phyloP scores from a whole-genome alignment of 2,113 vertebrate species.

The Leiothrix lutea region DNA sequence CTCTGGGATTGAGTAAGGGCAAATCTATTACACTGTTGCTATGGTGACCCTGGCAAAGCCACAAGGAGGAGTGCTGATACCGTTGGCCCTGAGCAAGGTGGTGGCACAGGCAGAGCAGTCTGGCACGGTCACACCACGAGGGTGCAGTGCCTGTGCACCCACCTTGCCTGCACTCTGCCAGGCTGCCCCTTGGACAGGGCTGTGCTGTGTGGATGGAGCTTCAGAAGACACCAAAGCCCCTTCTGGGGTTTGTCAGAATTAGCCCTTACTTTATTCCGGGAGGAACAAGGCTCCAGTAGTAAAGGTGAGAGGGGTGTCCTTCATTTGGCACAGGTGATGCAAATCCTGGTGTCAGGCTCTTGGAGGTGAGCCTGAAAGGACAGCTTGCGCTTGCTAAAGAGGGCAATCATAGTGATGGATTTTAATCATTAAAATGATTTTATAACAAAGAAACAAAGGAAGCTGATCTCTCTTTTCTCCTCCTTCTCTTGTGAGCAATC shows the following conservation, averaged over 20 bases:
- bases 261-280: conserved; percentile 28
- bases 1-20: conserved; percentile 90
- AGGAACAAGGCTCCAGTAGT: conserved; percentile 16
- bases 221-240: background rate
- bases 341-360: background rate
- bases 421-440: conserved; percentile 67
- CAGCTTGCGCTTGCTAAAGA: background rate
- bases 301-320: background rate
- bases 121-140: background rate
- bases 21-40: conserved; percentile 92
- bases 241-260: background rate
- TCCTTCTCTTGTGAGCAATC: background rate
- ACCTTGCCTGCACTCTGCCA: rapidly evolving
- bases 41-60: conserved; percentile 91
- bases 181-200: rapidly evolving
- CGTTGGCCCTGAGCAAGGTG: background rate
- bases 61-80: conserved; percentile 71
- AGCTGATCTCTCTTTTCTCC: background rate
- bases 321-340: background rate
- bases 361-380: background rate
- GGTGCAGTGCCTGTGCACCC: rapidly evolving
- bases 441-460: conserved; percentile 64
- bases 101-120: rapidly evolving
- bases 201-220: background rate
- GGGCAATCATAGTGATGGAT: conserved; percentile 8